Percentiles rank a stretch among this genome's conserved stretches.
phyloP scores from a whole-genome alignment of 2,113 vertebrate genomes.

The Laticauda laticaudata region DNA sequence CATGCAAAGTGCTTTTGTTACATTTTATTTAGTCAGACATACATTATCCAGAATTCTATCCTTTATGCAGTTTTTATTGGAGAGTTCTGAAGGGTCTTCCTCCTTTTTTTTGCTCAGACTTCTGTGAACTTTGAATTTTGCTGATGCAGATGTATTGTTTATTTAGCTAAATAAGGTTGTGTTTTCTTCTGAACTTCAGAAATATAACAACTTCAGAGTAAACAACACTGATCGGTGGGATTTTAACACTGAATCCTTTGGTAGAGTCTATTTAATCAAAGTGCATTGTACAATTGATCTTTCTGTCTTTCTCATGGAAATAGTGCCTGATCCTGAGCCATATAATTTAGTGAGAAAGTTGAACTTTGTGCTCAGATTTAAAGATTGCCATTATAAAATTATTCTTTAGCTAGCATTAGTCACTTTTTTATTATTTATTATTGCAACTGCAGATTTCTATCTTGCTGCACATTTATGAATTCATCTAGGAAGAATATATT shows the following conservation, averaged over 20 bases:
- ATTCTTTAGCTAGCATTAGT: neutral
- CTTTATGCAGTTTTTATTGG: neutral
- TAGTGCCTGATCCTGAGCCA: neutral
- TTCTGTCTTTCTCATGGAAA: neutral
- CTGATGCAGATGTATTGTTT: neutral
- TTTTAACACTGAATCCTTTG: neutral
- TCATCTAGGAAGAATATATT: neutral
- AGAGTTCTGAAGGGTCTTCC: neutral
- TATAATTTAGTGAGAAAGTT: neutral
- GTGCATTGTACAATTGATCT: neutral
- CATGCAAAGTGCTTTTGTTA: neutral
- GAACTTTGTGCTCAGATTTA: neutral
- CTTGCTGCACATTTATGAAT: neutral
- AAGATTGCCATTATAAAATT: neutral
- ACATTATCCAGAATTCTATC: neutral
- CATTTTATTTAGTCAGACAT: neutral
- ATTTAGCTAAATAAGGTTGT: neutral
- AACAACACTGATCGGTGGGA: neutral
- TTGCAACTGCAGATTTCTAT: neutral
- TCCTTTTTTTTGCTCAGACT: neutral
- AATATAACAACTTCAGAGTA: slow-evolving; percentile 9
- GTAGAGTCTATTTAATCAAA: neutral
- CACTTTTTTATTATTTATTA: neutral
- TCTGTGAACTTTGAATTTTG: neutral
- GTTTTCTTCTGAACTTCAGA: neutral